These are phyloP conservation scores for Carlito syrichta DNA, from an alignment of 2,113 vertebrate genomes.

Conservation along the genomic window DNA sequence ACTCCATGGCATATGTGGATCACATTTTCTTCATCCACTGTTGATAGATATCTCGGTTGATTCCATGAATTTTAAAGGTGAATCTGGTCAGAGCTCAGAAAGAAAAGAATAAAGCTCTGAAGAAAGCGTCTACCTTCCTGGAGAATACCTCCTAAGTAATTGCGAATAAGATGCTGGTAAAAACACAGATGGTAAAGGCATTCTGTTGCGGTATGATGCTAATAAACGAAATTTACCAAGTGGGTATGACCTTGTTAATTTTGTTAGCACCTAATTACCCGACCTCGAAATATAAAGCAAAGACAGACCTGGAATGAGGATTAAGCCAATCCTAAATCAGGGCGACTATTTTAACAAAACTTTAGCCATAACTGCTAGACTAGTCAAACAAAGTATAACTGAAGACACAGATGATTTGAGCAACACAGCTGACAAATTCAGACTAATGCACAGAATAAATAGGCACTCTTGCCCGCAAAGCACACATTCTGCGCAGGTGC, in stretches of 20 bases:
- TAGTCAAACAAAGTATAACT: neutral
- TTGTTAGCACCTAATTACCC: neutral
- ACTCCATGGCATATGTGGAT: no score
- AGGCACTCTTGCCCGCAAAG: neutral
- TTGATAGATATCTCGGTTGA: no score
- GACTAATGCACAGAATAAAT: neutral
- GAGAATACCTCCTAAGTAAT: neutral
- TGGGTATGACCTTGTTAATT: neutral
- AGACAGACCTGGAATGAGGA: neutral
- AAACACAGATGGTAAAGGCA: neutral
- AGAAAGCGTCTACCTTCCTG: neutral
- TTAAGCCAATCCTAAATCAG: neutral
- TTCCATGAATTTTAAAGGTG: neutral
- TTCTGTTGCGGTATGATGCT: neutral
- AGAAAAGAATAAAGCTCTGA: neutral
- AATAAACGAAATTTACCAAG: neutral
- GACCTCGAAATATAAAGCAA: neutral
- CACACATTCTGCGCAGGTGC: neutral
- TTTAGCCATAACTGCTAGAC: neutral
- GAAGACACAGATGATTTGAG: neutral
- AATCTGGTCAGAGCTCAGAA: neutral
- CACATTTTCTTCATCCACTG: no score
- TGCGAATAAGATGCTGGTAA: neutral
- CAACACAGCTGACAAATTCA: neutral
- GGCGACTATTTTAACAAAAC: neutral